A percentile compares a stretch with the other conserved stretches of the same genome.
Conservation (phyloP, 2,888 invertebrate genomes). For the Aspidiotus destructor region DNA sequence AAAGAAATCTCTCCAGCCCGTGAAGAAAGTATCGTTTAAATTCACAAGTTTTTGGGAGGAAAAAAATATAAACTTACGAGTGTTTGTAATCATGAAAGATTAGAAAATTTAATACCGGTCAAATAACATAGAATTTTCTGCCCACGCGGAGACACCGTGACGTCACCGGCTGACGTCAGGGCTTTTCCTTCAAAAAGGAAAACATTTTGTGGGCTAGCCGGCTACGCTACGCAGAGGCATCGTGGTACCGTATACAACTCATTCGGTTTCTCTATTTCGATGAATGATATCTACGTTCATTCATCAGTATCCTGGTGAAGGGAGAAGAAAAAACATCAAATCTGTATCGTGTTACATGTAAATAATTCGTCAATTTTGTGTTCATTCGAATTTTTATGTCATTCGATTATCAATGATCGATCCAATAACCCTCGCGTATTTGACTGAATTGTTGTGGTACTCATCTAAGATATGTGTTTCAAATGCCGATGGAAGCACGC, state of each 20-base stretch:
- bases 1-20: too few species aligned
- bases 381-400: too few species aligned
- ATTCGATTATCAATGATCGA: too few species aligned
- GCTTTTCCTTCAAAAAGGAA: constrained; percentile 28
- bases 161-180: constrained; percentile 30
- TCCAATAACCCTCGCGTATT: not conserved
- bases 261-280: too few species aligned
- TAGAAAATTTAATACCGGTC: constrained; percentile 26
- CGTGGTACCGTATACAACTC: too few species aligned
- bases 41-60: too few species aligned
- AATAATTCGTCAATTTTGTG: too few species aligned
- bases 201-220: constrained; percentile 4
- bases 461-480: constrained; percentile 25
- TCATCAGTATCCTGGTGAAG: too few species aligned
- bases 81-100: constrained; percentile 16
- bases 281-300: too few species aligned
- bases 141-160: constrained; percentile 31
- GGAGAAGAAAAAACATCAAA: too few species aligned
- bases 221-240: not conserved
- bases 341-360: too few species aligned
- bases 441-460: not conserved
- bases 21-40: too few species aligned
- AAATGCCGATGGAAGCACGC: constrained; percentile 27
- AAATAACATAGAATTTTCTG: constrained; percentile 25
- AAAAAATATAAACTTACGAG: not conserved